Base-by-base conservation (phyloP, 2,888 invertebrate species). In the Panzeria rudis region DNA sequence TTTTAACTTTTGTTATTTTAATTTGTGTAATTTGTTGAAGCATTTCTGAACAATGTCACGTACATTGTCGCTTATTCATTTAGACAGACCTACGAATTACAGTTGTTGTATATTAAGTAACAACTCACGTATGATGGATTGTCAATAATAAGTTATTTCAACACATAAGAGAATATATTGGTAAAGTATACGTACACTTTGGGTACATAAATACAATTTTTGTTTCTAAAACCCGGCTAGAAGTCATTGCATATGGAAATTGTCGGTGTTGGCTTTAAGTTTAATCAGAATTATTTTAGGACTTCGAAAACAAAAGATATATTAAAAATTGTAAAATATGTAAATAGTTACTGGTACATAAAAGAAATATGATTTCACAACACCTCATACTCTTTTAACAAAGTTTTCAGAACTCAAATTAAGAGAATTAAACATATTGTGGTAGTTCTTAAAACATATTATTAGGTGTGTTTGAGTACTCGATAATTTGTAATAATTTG, bases 1-100 rank as follows among this genome's bases (percentile, higher is more conserved):
- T 20, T 13, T 54, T 29, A 11, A 35, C 17, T 59, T 35, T 35
- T 79, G 47, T 25, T 68, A 38, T 75, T 81, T 52, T 61, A 50
- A 64, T 76, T 69, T 69, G 15, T 35, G 20, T 73, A 73, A 68
- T 64, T 72, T 80, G 64, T 73, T 59, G 23, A 78, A 59, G 82
- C 78, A 82, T 85, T 85, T 85, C 41, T 78, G 35, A 85, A 78
- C 73, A 85, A 82, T 85, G 82, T 85, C 85, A 85, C 85, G 85
- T 85, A 85, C 68, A 56, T 71, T 62, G 76, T 64, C 82, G 71
- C 76, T 76, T 38, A 82, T 62, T 82, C 62, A 82, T 69, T 61
- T 23, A 52, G 78, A 64, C 54, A 73, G 50, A 54, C 11, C n/a
- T 20, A 71, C 56, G 64, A 23, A 56, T 52, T 52, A 35, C 11